Evolutionary conservation across 2,888 invertebrate genomes (phyloP).

Genomic region (Diplazon laetatorius): DNA sequence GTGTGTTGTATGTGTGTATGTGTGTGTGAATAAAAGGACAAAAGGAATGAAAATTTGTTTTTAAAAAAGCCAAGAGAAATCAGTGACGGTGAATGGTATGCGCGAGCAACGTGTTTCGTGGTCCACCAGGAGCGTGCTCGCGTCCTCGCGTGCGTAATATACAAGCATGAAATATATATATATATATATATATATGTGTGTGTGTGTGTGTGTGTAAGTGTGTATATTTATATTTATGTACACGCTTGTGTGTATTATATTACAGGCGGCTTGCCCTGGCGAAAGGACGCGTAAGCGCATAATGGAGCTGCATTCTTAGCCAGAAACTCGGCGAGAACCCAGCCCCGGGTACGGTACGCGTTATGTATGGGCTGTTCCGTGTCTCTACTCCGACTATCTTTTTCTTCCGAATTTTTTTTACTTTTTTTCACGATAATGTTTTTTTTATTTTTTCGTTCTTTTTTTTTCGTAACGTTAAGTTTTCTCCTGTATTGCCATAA

Average conservation of each 20-base stretch:
- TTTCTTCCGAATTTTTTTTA: neutral
- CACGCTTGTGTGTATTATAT: slow-evolving; percentile 43
- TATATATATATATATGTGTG: slow-evolving; percentile 10
- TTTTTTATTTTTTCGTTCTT: too few relatives aligned
- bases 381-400: neutral
- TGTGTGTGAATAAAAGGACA: slow-evolving; percentile 17
- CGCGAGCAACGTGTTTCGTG: slow-evolving; percentile 16
- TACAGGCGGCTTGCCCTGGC: slow-evolving; percentile 40
- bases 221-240: slow-evolving; percentile 6
- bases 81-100: neutral
- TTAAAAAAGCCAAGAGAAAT: slow-evolving; percentile 49
- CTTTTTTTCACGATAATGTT: neutral
- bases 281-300: slow-evolving; percentile 56
- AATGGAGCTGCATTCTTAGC: slow-evolving; percentile 65
- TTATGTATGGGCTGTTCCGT: slow-evolving; percentile 9
- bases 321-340: slow-evolving; percentile 44
- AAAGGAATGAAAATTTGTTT: neutral
- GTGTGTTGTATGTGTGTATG: slow-evolving; percentile 6
- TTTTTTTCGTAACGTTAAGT: too few relatives aligned
- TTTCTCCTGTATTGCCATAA: too few relatives aligned
- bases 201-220: too few relatives aligned
- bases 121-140: slow-evolving; percentile 47
- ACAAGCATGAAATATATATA: slow-evolving; percentile 26
- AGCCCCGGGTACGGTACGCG: slow-evolving; percentile 30
- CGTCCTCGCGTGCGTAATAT: slow-evolving; percentile 47